A percentile compares a stretch with the other conserved stretches of the same genome.
Evolutionary conservation across 2,113 vertebrate genomes (phyloP).

Genomic region (Crotalus horridus): DNA sequence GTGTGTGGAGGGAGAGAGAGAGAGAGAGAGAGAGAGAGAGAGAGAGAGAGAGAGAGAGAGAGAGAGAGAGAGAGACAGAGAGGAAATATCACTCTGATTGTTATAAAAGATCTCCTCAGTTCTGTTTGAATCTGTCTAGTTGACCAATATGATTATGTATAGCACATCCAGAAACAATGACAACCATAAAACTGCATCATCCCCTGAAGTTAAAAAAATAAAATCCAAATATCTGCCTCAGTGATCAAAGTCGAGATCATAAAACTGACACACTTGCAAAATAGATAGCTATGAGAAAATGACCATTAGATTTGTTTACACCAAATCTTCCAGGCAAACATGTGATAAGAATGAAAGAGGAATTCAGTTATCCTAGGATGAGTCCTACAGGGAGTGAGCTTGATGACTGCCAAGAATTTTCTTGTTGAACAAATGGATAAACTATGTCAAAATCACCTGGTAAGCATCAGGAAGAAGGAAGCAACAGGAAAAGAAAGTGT

Average conservation of each 20-base stretch:
- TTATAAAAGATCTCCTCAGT: neutral
- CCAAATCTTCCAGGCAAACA: neutral
- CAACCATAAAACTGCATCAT: neutral
- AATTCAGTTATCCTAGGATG: neutral
- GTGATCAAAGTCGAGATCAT: neutral
- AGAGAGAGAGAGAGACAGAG: too few relatives aligned
- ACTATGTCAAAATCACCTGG: conserved; percentile 31
- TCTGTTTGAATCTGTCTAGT: neutral
- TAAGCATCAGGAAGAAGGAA: neutral
- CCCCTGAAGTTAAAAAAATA: neutral
- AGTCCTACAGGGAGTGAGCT: neutral
- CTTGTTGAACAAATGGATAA: conserved; percentile 16
- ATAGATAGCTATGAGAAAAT: neutral
- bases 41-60: neutral
- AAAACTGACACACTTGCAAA: neutral
- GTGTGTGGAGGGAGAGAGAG: too few relatives aligned
- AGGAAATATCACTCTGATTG: neutral
- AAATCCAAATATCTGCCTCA: neutral
- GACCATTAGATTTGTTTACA: neutral
- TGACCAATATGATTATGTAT: neutral
- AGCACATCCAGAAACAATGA: neutral
- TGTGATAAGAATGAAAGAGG: neutral
- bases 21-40: too few relatives aligned
- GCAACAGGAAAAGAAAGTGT: neutral
- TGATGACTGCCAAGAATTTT: conserved; percentile 29